Percentiles rank a stretch among this genome's conserved stretches.
phyloP scores from a whole-genome alignment of 2,113 vertebrate species.

The Oxygymnocypris stewartii region DNA sequence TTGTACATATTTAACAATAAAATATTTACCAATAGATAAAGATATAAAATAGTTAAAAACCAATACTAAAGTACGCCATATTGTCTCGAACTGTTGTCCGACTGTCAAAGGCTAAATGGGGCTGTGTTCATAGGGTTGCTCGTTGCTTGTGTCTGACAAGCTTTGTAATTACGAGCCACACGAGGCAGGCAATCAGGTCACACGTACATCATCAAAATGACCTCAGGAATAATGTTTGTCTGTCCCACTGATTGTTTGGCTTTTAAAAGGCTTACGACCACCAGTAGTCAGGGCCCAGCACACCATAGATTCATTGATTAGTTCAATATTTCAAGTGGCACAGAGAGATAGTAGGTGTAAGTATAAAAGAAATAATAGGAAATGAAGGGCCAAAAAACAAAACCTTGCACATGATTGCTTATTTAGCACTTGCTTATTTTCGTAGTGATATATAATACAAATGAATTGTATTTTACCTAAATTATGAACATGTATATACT shows the following conservation, averaged over 20 bases:
- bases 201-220: constrained; percentile 47
- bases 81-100: not conserved
- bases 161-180: constrained; percentile 47
- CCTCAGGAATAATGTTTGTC: constrained; percentile 47
- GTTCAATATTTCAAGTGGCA: constrained; percentile 28
- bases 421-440: not conserved
- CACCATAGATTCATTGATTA: not conserved
- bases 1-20: not conserved
- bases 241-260: constrained; percentile 40
- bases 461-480: no score
- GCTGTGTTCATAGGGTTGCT: not conserved
- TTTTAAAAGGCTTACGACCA: constrained; percentile 27
- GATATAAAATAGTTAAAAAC: not conserved
- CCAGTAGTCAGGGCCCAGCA: not conserved
- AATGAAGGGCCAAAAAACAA: no score
- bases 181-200: constrained; percentile 46
- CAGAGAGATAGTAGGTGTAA: no score
- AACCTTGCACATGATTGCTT: no score
- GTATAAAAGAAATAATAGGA: no score
- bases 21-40: not conserved
- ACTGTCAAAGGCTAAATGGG: not conserved
- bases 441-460: no score
- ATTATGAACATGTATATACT: no score
- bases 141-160: constrained; percentile 44
- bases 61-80: not conserved